Evolutionary conservation across 2,888 invertebrate species (phyloP), one percentile per base, ranked within the genome.

Genomic region (Synergus gifuensis): DNA sequence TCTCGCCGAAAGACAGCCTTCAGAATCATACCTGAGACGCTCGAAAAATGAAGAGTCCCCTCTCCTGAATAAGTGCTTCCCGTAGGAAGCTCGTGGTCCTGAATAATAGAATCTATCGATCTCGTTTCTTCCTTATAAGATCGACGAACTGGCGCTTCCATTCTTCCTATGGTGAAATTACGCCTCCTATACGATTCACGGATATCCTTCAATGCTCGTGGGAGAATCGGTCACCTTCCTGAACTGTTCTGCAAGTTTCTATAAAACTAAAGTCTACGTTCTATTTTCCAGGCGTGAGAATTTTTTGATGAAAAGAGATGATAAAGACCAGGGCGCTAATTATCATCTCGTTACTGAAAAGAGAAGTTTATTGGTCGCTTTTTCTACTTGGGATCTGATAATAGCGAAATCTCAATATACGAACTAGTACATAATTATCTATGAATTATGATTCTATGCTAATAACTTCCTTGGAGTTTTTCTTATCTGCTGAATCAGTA

Each of bases 201-300:
- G 78, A 63, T 54, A 42, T 28, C 36, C 49, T 22, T 18, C 40
- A 73, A 22, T 62, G 44, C 79, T 78, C 81, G 81, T 83, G 84
- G 80, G 83, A 82, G 82, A 82, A 78, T 81, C 60, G 78, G 79
- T 80, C 81, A 83, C 77, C 79, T 60, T 60, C 60, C 18, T 60
- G 22, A 60, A 60, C 60, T 22, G 4, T 11, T 60, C 60, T 12
- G 4, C 18, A 22, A 60, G 3, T 12, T 60, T 2, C 18, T n/a
- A 18, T 18, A 18, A n/a, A 11, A 5, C 5, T 12, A n/a, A 58
- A 58, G 4, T 22, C 18, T 60, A 9, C 22, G 36, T 36, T 22
- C 11, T 18, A 60, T 22, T 60, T 60, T 60, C 60, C 60, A 60
- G 60, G 60, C 60, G 60, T 60, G 60, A 60, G 60, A 60, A 22